These are phyloP conservation scores for Scarus forsteni DNA, from an alignment of 2,797 vertebrate genomes.

Conservation along the genomic window DNA sequence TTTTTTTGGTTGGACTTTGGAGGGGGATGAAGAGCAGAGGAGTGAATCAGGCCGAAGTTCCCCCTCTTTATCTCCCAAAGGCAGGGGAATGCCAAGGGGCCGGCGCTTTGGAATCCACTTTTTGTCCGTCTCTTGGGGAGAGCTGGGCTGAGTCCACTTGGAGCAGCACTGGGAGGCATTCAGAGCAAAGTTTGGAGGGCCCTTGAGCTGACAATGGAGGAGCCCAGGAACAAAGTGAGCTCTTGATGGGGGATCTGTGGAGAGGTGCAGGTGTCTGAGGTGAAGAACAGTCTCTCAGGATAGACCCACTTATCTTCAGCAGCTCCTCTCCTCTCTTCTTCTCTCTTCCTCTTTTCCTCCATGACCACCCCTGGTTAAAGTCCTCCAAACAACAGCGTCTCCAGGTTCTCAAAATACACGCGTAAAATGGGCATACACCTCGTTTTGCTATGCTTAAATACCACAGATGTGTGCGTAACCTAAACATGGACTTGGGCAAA, in stretches of 20 bases:
- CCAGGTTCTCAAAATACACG: slow-evolving; percentile 35
- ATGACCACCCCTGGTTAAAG: slow-evolving; percentile 19
- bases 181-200: slow-evolving; percentile 81
- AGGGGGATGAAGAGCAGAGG: slow-evolving; percentile 72
- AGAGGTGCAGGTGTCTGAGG: slow-evolving; percentile 86
- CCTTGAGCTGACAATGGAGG: slow-evolving; percentile 87
- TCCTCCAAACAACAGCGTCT: slow-evolving; percentile 37
- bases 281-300: slow-evolving; percentile 75
- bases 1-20: slow-evolving; percentile 45
- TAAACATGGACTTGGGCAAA: slow-evolving; percentile 34
- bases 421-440: slow-evolving; percentile 23
- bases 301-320: slow-evolving; percentile 71
- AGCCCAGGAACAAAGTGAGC: slow-evolving; percentile 87
- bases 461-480: slow-evolving; percentile 35
- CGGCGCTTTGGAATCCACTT: slow-evolving; percentile 84
- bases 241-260: slow-evolving; percentile 87
- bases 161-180: slow-evolving; percentile 84
- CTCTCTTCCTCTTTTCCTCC: slow-evolving; percentile 21
- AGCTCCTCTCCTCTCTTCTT: slow-evolving; percentile 46
- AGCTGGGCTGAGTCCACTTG: slow-evolving; percentile 86
- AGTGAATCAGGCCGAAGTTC: slow-evolving; percentile 79
- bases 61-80: slow-evolving; percentile 84
- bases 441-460: slow-evolving; percentile 36
- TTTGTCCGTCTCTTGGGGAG: slow-evolving; percentile 85
- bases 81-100: slow-evolving; percentile 88